These are phyloP conservation scores for Uropsilus gracilis DNA, from an alignment of 2,113 vertebrate genomes.

Conservation along the genomic window DNA sequence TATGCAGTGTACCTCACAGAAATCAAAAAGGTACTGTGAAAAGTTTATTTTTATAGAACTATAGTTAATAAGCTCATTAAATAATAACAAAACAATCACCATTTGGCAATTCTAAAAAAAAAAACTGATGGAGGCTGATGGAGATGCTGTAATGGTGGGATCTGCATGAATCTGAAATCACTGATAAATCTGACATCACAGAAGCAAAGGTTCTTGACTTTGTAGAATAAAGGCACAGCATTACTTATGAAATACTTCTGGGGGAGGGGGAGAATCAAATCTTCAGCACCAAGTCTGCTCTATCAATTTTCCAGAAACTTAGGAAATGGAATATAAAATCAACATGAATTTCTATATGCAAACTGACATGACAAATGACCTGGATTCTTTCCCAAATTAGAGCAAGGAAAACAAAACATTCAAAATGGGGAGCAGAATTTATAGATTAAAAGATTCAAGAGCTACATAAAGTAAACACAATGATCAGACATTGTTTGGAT, in stretches of 20 bases:
- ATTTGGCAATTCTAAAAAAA: not conserved
- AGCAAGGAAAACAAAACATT: not conserved
- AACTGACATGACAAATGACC: not conserved
- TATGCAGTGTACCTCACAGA: not conserved
- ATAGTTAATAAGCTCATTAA: not conserved
- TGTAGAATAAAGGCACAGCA: not conserved
- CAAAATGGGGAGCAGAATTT: not conserved
- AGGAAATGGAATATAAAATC: not conserved
- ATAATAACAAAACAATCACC: not conserved
- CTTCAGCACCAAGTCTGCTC: not conserved
- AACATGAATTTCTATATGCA: not conserved
- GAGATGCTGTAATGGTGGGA: not conserved
- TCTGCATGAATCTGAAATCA: not conserved
- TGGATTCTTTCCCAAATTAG: not conserved
- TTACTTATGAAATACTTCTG: not conserved
- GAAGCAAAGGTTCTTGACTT: not conserved
- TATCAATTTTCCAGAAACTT: not conserved
- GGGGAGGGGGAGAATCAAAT: not conserved
- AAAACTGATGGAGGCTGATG: not conserved
- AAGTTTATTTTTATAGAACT: not conserved
- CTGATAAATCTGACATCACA: not conserved
- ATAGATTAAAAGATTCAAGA: not conserved
- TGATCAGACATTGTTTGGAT: not conserved
- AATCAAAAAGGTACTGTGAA: not conserved
- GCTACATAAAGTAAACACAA: not conserved